Conservation (phyloP, 2,797 vertebrate species). For the Falco berigora region DNA sequence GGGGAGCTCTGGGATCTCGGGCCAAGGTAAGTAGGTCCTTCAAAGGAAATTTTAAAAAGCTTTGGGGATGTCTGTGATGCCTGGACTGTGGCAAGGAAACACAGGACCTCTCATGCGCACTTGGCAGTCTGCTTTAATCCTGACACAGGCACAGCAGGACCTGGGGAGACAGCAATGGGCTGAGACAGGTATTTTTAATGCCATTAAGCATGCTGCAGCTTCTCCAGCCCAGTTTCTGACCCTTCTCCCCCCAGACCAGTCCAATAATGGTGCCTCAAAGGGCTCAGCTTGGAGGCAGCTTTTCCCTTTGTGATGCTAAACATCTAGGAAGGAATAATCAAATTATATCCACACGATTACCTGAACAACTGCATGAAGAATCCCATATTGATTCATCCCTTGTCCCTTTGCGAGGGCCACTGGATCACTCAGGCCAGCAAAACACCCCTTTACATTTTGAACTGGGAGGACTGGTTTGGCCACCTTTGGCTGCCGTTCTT, state of each 20-base stretch:
- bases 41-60: background rate
- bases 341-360: background rate
- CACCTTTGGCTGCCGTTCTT: background rate
- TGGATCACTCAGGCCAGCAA: background rate
- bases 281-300: background rate
- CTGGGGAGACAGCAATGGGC: background rate
- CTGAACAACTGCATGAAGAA: background rate
- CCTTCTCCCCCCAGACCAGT: background rate
- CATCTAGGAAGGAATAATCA: slow-evolving; percentile 6
- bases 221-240: background rate
- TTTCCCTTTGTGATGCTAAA: slow-evolving; percentile 2
- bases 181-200: background rate
- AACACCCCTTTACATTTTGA: background rate
- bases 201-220: background rate
- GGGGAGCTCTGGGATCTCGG: background rate
- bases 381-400: background rate
- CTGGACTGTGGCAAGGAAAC: background rate
- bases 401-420: background rate
- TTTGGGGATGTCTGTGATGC: background rate
- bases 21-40: background rate
- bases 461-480: background rate
- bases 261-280: background rate
- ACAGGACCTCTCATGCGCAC: background rate
- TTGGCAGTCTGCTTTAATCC: background rate
- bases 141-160: background rate